Evolutionary conservation across 2,888 invertebrate genomes (phyloP).

Genomic region (Ornithoptera priamus): DNA sequence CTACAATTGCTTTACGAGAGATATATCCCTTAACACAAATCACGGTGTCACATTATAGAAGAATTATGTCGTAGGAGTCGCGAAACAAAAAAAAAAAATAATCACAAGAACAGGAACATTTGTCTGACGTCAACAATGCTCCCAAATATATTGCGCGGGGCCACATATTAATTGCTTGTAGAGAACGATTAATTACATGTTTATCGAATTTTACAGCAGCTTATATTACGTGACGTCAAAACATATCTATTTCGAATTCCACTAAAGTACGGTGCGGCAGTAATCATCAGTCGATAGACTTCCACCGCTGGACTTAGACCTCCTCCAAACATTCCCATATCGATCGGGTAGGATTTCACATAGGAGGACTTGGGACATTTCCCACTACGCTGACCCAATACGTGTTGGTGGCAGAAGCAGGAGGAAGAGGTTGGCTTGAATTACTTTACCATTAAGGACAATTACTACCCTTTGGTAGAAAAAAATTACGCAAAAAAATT

Average conservation of each 20-base stretch:
- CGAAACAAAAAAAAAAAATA: constrained; percentile 32
- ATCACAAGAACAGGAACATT: constrained; percentile 46
- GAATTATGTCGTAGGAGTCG: constrained; percentile 47
- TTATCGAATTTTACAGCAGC: constrained; percentile 45
- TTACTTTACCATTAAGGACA: too few relatives aligned
- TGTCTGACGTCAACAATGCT: constrained; percentile 64
- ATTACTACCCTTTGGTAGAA: too few relatives aligned
- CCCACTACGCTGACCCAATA: too few relatives aligned
- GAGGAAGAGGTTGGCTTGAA: too few relatives aligned
- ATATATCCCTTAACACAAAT: constrained; percentile 49
- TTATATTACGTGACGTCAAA: constrained; percentile 42
- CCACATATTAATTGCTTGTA: constrained; percentile 61
- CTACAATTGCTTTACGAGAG: constrained; percentile 23
- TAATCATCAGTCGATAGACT: too few relatives aligned
- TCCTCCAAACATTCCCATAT: too few relatives aligned
- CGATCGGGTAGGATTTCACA: too few relatives aligned
- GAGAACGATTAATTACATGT: constrained; percentile 58
- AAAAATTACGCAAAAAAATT: too few relatives aligned
- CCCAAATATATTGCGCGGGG: constrained; percentile 52
- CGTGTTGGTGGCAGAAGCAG: too few relatives aligned
- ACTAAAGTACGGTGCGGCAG: constrained; percentile 11
- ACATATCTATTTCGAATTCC: constrained; percentile 33
- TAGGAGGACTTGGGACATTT: too few relatives aligned
- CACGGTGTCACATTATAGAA: constrained; percentile 59
- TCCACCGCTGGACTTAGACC: too few relatives aligned